These are phyloP conservation scores for Megaustenia siamemsis DNA, from an alignment of 2,888 invertebrate species.

Conservation along the genomic window DNA sequence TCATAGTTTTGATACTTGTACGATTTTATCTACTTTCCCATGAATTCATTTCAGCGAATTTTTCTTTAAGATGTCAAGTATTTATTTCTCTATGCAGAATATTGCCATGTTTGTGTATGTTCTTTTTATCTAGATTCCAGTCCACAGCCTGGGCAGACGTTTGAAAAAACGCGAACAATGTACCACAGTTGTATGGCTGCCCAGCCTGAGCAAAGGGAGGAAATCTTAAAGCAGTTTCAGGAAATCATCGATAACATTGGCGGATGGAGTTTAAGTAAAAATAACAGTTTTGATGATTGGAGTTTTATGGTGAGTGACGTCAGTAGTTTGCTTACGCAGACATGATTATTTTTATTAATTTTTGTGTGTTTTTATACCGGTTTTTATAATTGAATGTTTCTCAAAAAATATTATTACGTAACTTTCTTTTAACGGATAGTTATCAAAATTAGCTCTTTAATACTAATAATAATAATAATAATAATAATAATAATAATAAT, in stretches of 20 bases:
- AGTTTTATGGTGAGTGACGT: constrained; percentile 44
- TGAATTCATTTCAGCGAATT: too few species aligned
- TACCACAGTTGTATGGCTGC: constrained; percentile 71
- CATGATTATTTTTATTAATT: not conserved
- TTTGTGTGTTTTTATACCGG: not conserved
- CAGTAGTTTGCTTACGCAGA: not conserved
- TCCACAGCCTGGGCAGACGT: constrained; percentile 48
- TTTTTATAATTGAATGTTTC: too few species aligned
- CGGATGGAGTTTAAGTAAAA: constrained; percentile 59
- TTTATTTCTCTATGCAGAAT: too few species aligned
- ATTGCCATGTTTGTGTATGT: not conserved
- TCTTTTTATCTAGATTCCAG: constrained; percentile 2
- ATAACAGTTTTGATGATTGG: constrained; percentile 46
- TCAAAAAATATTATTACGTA: too few species aligned
- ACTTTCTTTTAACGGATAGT: too few species aligned
- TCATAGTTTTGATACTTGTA: too few species aligned
- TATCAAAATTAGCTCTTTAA: too few species aligned
- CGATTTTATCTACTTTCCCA: too few species aligned
- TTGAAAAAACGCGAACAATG: constrained; percentile 65
- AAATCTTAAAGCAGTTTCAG: constrained; percentile 62
- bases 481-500: too few species aligned
- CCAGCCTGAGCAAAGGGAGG: constrained; percentile 56
- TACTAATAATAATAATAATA: too few species aligned
- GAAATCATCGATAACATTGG: constrained; percentile 61
- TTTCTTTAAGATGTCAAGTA: too few species aligned